These are phyloP conservation scores for Chelon auratus DNA, from an alignment of 2,797 vertebrate species.

Conservation along the genomic window DNA sequence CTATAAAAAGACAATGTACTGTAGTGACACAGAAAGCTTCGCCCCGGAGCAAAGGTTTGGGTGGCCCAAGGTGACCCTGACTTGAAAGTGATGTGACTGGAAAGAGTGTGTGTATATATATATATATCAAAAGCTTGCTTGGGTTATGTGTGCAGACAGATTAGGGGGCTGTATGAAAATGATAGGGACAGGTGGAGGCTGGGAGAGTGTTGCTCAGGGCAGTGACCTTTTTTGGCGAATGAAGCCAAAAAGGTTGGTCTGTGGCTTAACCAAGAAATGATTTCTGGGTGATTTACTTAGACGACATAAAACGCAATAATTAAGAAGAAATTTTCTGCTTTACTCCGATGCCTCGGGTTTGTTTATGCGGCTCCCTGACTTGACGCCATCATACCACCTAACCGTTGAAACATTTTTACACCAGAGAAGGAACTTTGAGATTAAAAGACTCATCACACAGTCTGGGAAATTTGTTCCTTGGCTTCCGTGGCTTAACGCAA, in stretches of 20 bases:
- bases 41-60: not conserved
- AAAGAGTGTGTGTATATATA: conserved; percentile 9
- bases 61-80: conserved; percentile 42
- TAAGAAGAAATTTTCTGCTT: too few relatives aligned
- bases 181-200: not conserved
- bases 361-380: too few relatives aligned
- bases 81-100: conserved; percentile 26
- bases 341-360: too few relatives aligned
- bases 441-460: not conserved
- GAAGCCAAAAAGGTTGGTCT: not conserved
- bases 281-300: too few relatives aligned
- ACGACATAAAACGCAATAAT: too few relatives aligned
- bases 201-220: not conserved
- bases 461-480: not conserved
- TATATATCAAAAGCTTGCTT: not conserved
- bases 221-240: not conserved
- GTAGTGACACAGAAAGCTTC: not conserved
- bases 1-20: not conserved
- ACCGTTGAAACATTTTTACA: not conserved
- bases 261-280: too few relatives aligned
- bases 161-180: conserved; percentile 15
- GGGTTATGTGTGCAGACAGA: conserved; percentile 22
- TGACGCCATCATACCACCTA: too few relatives aligned
- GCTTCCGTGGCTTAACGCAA: not conserved
- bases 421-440: not conserved